Conservation (phyloP, 2,113 vertebrate genomes). For the Elgaria multicarinata region DNA sequence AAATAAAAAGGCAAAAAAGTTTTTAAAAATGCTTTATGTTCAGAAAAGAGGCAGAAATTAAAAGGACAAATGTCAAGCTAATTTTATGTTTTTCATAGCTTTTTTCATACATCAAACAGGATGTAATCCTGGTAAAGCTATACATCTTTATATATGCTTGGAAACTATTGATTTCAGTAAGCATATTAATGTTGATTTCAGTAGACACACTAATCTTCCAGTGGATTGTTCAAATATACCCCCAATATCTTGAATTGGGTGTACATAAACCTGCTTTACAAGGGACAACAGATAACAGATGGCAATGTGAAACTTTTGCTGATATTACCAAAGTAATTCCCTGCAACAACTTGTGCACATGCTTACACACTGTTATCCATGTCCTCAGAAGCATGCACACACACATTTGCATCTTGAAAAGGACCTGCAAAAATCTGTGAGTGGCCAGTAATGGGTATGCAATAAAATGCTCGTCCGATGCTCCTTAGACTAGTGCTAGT, state of each 20-base stretch:
- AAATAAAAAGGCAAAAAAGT: conserved; percentile 4
- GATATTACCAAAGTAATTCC: background rate
- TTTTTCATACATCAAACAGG: background rate
- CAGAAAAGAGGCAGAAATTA: background rate
- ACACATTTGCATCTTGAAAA: background rate
- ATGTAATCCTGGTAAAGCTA: background rate
- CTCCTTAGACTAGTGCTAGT: background rate
- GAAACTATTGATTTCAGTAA: background rate
- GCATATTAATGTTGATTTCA: background rate
- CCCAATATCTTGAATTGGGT: background rate
- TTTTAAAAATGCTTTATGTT: background rate
- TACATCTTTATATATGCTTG: background rate
- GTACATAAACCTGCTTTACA: background rate
- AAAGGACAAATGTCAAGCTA: background rate
- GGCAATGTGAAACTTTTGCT: background rate
- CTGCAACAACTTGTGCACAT: background rate
- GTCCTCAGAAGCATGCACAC: background rate
- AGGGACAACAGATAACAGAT: background rate
- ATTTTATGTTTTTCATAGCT: background rate
- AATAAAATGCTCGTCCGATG: too few relatives aligned
- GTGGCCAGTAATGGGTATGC: too few relatives aligned
- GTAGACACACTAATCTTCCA: background rate
- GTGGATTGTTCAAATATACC: background rate
- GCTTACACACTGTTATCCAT: background rate
- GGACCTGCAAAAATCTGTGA: too few relatives aligned